Percentiles rank a stretch among this genome's conserved stretches.
Evolutionary conservation across 2,113 vertebrate genomes (phyloP).

Genomic region (Tinamus guttatus): DNA sequence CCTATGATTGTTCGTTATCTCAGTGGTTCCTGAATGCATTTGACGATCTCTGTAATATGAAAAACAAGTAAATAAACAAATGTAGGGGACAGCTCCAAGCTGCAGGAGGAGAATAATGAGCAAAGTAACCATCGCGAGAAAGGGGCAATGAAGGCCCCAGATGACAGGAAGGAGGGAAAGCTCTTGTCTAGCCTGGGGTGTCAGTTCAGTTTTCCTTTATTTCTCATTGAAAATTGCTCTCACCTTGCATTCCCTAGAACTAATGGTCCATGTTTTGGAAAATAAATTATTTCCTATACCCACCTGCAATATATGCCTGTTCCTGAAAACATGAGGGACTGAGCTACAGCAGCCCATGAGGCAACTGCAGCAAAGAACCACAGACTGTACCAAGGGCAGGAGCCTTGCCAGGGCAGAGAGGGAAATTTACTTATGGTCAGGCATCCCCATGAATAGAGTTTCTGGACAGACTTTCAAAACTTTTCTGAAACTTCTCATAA

Average conservation of each 20-base stretch:
- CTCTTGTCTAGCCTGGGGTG: not conserved
- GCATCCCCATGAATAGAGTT: not conserved
- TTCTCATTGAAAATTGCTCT: not conserved
- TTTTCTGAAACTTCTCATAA: not conserved
- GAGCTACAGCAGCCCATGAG: not conserved
- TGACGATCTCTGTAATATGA: not conserved
- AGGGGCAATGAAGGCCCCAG: not conserved
- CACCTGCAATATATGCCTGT: not conserved
- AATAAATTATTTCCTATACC: not conserved
- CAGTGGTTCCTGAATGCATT: not conserved
- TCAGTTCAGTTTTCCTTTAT: not conserved
- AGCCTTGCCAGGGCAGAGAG: not conserved
- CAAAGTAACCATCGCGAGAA: not conserved
- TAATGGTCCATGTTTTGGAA: not conserved
- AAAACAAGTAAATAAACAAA: not conserved
- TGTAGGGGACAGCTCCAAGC: not conserved
- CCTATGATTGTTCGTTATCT: fast-evolving
- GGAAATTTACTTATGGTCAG: not conserved
- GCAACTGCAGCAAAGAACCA: not conserved
- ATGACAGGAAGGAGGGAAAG: not conserved
- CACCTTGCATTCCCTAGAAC: not conserved
- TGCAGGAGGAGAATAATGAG: not conserved
- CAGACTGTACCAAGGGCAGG: not conserved
- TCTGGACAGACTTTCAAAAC: not conserved
- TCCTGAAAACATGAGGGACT: not conserved